phyloP scores from a whole-genome alignment of 2,113 vertebrate genomes.

The Chloropsis hardwickii region DNA sequence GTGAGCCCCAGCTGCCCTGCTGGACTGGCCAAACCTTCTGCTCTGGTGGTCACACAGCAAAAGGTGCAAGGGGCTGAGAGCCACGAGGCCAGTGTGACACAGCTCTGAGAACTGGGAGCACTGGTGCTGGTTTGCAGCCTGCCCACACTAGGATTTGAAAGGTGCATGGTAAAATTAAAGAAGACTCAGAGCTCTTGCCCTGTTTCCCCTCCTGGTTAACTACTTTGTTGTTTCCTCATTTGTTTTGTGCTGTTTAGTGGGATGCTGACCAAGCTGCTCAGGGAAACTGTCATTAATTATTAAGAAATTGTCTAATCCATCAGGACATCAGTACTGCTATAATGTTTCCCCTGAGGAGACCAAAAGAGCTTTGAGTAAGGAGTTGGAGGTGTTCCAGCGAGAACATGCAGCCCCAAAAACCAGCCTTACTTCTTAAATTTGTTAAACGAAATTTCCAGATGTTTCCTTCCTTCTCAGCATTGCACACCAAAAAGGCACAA shows the following conservation, averaged over 20 bases:
- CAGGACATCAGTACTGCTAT: constrained; percentile 7
- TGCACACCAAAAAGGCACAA: background rate
- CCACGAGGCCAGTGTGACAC: rapidly evolving
- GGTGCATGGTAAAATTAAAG: background rate
- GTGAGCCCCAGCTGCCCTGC: background rate
- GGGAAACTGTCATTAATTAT: constrained; percentile 42
- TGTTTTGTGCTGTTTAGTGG: constrained; percentile 6
- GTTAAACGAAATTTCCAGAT: constrained; percentile 46
- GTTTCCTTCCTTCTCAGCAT: background rate
- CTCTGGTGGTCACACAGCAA: background rate
- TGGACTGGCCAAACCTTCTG: background rate
- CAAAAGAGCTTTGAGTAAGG: constrained; percentile 32
- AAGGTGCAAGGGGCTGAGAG: background rate
- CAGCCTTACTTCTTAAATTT: background rate
- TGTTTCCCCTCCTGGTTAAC: background rate
- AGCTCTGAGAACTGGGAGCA: background rate
- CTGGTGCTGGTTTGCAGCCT: background rate
- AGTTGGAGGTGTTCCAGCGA: constrained; percentile 38
- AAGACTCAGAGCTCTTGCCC: background rate
- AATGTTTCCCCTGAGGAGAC: background rate
- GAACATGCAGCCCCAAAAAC: background rate
- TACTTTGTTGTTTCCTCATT: background rate
- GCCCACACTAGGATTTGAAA: background rate
- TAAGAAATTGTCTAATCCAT: constrained; percentile 47
- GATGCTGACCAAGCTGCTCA: constrained; percentile 30